These are phyloP conservation scores for Sycon ciliatum DNA, from an alignment of 37 sponge, comb jelly and placozoan genomes.

Conservation along the genomic window DNA sequence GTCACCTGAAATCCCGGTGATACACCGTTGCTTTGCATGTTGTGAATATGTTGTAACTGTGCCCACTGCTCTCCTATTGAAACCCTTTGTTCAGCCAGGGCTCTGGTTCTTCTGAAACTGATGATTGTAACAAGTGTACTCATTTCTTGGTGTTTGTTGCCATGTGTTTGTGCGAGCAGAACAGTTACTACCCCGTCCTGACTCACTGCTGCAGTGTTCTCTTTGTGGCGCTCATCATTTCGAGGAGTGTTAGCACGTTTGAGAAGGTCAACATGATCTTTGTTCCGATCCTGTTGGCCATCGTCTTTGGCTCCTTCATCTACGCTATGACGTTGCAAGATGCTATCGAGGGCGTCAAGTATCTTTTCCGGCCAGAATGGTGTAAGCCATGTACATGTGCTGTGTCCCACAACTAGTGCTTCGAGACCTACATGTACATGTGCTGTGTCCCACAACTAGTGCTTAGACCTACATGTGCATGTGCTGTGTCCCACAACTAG, in stretches of 20 bases:
- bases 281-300: slow-evolving; percentile 53
- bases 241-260: slow-evolving; percentile 62
- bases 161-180: slow-evolving; percentile 26
- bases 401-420: too few species aligned
- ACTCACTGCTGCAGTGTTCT: slow-evolving; percentile 40
- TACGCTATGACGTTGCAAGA: slow-evolving; percentile 62
- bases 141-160: not conserved
- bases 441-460: too few species aligned
- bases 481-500: too few species aligned
- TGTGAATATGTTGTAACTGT: too few species aligned
- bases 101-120: not conserved
- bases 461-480: too few species aligned
- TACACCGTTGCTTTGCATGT: too few species aligned
- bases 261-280: slow-evolving; percentile 62
- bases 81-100: too few species aligned
- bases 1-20: too few species aligned
- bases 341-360: slow-evolving; percentile 50
- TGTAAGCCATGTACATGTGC: too few species aligned
- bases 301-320: slow-evolving; percentile 54
- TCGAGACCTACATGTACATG: too few species aligned
- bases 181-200: slow-evolving; percentile 38
- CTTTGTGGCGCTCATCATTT: slow-evolving; percentile 37
- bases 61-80: too few species aligned
- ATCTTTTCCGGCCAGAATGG: slow-evolving; percentile 77
- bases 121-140: not conserved